phyloP scores from a whole-genome alignment of 1,140 invertebrate species.

The Condylostylus longicornis region DNA sequence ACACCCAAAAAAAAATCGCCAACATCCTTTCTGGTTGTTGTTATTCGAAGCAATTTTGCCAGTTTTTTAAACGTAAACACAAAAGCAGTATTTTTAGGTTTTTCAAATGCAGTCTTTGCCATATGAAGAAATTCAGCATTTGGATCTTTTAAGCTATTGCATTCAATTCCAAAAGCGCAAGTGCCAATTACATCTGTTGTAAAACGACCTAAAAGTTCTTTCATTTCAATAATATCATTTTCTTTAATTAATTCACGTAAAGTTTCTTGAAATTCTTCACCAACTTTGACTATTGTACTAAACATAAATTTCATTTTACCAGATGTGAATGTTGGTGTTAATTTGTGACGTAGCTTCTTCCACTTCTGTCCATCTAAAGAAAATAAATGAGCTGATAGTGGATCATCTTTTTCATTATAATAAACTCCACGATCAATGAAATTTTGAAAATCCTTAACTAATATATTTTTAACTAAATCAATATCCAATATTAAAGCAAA shows the following conservation, averaged over 20 bases:
- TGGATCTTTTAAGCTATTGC: conserved; percentile 37
- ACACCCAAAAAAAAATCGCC: conserved; percentile 28
- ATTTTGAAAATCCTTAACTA: conserved; percentile 36
- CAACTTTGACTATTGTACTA: conserved; percentile 15
- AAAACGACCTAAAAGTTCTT: conserved; percentile 34
- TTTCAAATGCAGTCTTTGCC: conserved; percentile 17
- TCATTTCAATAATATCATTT: conserved; percentile 14
- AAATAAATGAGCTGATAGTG: conserved; percentile 28
- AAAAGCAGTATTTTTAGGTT: conserved; percentile 10
- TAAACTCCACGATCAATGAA: conserved; percentile 32
- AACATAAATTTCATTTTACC: conserved; percentile 38
- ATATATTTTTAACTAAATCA: conserved; percentile 37
- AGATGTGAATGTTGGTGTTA: conserved; percentile 37
- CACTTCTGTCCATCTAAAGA: conserved; percentile 31
- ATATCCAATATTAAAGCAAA: conserved; percentile 25
- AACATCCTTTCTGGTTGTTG: conserved; percentile 10
- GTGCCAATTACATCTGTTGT: conserved; percentile 44
- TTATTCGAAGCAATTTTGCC: neutral
- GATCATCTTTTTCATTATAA: conserved; percentile 25
- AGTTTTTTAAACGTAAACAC: conserved; percentile 8
- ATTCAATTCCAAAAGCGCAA: conserved; percentile 41
- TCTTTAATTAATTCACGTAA: conserved; percentile 1
- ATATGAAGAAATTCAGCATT: conserved; percentile 35
- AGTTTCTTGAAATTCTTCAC: conserved; percentile 11
- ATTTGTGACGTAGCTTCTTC: conserved; percentile 33